A percentile compares a stretch with the other conserved stretches of the same genome.
phyloP scores from a whole-genome alignment of 37 sponge, comb jelly and placozoan species.

The Theonella swinhoei region DNA sequence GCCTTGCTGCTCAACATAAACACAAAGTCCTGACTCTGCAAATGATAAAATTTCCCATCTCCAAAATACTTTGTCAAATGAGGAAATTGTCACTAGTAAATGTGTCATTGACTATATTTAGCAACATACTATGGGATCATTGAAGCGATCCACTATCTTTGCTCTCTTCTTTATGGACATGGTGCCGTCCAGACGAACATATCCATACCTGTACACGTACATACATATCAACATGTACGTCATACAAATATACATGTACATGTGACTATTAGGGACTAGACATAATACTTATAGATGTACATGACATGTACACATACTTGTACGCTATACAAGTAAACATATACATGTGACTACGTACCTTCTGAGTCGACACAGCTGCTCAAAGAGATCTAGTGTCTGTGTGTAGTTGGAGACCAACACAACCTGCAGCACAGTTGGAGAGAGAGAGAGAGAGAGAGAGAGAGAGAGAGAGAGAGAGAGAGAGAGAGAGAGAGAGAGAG shows the following conservation, averaged over 20 bases:
- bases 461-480: not conserved
- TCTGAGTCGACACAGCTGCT: conserved; percentile 84
- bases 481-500: not conserved
- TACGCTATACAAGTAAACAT: no score
- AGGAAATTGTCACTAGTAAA: no score
- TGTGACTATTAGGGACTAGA: no score
- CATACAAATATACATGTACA: no score
- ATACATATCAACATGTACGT: no score
- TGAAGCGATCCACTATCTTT: conserved; percentile 97
- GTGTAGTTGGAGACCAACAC: conserved; percentile 99
- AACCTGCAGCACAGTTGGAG: conserved; percentile 52
- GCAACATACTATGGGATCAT: conserved; percentile 85
- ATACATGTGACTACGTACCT: no score
- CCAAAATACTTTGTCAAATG: not conserved
- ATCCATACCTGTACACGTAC: conserved; percentile 68
- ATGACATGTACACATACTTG: not conserved
- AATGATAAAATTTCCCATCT: not conserved
- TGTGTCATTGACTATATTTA: no score
- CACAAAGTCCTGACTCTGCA: conserved; percentile 85
- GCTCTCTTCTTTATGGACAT: conserved; percentile 95
- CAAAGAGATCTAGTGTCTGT: conserved; percentile 96
- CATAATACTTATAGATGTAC: no score
- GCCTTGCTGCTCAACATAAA: conserved; percentile 99
- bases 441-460: not conserved
- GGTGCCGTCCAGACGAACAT: conserved; percentile 94